Evolutionary conservation across 1,140 invertebrate genomes (phyloP), one percentile per base, ranked within the genome.

Genomic region (Drosophila mojavensis): DNA sequence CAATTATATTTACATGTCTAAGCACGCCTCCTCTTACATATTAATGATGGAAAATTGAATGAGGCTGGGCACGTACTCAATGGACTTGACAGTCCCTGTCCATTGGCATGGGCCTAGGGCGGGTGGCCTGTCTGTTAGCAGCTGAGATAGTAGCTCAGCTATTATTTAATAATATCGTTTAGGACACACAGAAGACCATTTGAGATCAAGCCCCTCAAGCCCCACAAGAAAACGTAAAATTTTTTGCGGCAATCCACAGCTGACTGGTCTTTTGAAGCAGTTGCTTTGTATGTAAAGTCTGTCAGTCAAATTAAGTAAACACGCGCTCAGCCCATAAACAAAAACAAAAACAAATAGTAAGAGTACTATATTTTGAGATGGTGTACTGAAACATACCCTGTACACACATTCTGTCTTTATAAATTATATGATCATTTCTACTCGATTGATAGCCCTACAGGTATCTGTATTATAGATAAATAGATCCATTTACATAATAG

Each of bases 1-100:
- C 75, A 76, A 86, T 81, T 73, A 75, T 78, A 85, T 81, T 81
- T 85, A 78, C 78, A 85, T 81, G 24, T 56, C 53, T 55, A 41
- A 41, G 39, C 13, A 45, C 13, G 63, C 9, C 13, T 69, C 51
- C 41, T 51, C 45, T 28, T 56, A 58, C 71, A 74, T 69, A 74
- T 69, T 62, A 74, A 74, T 74, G 51, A 45, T 74, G 58, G 36
- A 39, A 53, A 60, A 53, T 4, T 59, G 62, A 20, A 48, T 77
- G 43, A 15, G 28, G 53, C 33, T 48, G 30, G 53, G 55, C 55
- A 39, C 58, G 51, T 41, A 59, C 65, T 64, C 76, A 68, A 72
- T 76, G 79, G 76, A 28, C 9, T 45, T 75, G 78, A 78, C 79
- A 72, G 78, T 45, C 4, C 30, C 76, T 83, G 80, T 83, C 76